phyloP scores from a whole-genome alignment of 2,888 invertebrate species.

The Dilophus febrilis region DNA sequence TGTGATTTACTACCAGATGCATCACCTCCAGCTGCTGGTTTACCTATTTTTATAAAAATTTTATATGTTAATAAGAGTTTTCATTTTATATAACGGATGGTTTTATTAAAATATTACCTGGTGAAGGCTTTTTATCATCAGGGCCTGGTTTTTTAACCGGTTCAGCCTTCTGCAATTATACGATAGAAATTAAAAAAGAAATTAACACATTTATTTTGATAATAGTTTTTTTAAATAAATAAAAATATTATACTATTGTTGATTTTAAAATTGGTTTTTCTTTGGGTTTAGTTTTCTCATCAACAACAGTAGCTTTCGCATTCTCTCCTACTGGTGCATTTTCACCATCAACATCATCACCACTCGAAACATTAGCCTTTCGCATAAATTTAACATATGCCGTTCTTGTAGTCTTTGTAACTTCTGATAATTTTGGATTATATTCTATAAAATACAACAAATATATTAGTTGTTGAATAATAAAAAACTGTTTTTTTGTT shows the following conservation, averaged over 20 bases:
- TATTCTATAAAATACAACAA: constrained; percentile 37
- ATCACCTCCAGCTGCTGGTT: constrained; percentile 19
- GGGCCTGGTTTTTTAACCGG: too few species aligned
- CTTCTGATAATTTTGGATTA: constrained; percentile 59
- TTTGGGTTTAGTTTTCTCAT: background rate
- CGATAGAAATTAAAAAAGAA: background rate
- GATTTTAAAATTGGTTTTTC: background rate
- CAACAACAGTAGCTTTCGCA: background rate
- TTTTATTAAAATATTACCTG: background rate
- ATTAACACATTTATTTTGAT: background rate
- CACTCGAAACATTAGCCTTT: constrained; percentile 36
- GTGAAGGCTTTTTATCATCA: background rate
- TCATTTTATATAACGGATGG: too few species aligned
- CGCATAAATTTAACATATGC: constrained; percentile 77
- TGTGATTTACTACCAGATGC: constrained; percentile 5
- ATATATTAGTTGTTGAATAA: background rate
- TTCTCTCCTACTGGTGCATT: constrained; percentile 6
- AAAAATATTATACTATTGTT: constrained; percentile 1
- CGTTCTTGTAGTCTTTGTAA: constrained; percentile 60
- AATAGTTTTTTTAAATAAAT: too few species aligned
- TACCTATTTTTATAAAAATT: too few species aligned
- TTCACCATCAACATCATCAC: background rate
- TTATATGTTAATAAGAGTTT: too few species aligned
- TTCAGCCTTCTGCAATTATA: background rate
- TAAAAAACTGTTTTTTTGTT: background rate